Evolutionary conservation across 2,113 vertebrate species (phyloP).

Genomic region (Takifugu flavidus): DNA sequence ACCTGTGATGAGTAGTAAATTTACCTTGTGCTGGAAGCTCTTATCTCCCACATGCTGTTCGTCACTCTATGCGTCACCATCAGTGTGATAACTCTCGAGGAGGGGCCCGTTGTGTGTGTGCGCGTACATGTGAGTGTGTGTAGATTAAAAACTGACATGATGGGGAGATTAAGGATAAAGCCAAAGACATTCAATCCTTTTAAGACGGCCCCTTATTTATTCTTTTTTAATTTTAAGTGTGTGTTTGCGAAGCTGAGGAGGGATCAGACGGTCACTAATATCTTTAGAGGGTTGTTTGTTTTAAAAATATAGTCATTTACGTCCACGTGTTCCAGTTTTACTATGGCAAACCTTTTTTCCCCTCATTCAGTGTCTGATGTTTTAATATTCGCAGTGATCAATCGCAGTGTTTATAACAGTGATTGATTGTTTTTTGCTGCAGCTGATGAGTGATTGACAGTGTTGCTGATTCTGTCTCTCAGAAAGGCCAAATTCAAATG

Average conservation of each 20-base stretch:
- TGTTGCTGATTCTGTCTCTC: slow-evolving; percentile 25
- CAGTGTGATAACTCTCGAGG: slow-evolving; percentile 40
- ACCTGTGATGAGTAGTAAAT: slow-evolving; percentile 31
- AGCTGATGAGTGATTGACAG: slow-evolving; percentile 26
- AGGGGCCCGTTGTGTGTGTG: slow-evolving; percentile 19
- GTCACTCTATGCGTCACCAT: slow-evolving; percentile 56
- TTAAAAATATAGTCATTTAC: too few relatives aligned
- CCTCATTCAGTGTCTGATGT: neutral
- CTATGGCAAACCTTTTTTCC: too few relatives aligned
- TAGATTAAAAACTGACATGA: neutral
- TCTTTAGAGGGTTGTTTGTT: too few relatives aligned
- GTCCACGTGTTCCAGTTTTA: too few relatives aligned
- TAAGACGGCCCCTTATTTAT: too few relatives aligned
- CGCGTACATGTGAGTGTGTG: slow-evolving; percentile 21
- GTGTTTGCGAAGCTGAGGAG: too few relatives aligned
- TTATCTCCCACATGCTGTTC: slow-evolving; percentile 30
- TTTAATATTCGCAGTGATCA: slow-evolving; percentile 5
- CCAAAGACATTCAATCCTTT: neutral
- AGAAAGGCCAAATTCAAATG: slow-evolving; percentile 47
- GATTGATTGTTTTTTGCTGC: slow-evolving; percentile 2
- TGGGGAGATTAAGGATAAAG: neutral
- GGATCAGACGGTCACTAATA: too few relatives aligned
- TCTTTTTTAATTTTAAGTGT: too few relatives aligned
- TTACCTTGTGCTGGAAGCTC: slow-evolving; percentile 29
- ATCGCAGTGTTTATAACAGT: neutral